Percentiles rank a stretch among this genome's conserved stretches.
phyloP scores from a whole-genome alignment of 2,113 vertebrate genomes.

The Mystacornis crossleyi region DNA sequence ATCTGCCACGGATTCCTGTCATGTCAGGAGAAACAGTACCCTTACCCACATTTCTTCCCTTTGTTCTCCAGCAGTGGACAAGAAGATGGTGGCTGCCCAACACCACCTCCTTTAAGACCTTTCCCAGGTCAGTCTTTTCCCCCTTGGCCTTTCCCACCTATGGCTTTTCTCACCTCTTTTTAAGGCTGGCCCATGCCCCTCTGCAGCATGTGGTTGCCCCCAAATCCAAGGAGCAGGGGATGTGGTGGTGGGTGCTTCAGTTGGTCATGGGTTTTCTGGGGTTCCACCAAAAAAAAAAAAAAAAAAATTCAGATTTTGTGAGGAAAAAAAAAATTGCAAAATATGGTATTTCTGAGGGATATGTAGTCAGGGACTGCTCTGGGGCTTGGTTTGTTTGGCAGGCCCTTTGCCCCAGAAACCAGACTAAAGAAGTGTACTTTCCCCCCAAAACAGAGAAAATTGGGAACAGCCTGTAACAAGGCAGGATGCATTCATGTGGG shows the following conservation, averaged over 20 bases:
- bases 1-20: rapidly evolving
- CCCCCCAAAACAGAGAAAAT: background rate
- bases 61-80: background rate
- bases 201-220: background rate
- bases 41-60: background rate
- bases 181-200: background rate
- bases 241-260: background rate
- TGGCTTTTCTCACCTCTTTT: background rate
- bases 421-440: background rate
- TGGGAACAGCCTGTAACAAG: background rate
- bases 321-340: background rate
- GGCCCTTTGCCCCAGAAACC: background rate
- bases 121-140: background rate
- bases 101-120: background rate
- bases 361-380: background rate
- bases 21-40: background rate
- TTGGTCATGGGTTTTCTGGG: background rate
- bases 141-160: background rate
- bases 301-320: background rate
- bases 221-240: background rate
- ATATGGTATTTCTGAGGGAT: background rate
- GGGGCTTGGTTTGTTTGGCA: rapidly evolving
- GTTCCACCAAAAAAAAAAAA: rapidly evolving
- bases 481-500: background rate
- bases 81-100: background rate